Percentiles rank a stretch among this genome's conserved stretches.
These are phyloP conservation scores for Propithecus deckenii DNA, from an alignment of 2,797 vertebrate genomes.

Conservation along the genomic window DNA sequence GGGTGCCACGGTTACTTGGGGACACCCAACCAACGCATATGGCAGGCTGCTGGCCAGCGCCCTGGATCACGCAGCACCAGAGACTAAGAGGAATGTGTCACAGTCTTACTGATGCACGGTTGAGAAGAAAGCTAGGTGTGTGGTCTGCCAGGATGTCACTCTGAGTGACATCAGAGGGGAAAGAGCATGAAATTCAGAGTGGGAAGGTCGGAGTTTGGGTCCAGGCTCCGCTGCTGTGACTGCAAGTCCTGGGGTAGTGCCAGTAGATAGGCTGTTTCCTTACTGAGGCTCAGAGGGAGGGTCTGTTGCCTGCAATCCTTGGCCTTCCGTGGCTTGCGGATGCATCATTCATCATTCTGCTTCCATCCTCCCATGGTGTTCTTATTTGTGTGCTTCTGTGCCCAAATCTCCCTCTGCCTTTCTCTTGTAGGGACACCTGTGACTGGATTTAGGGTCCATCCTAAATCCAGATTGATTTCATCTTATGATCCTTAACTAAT, in stretches of 20 bases:
- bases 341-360: not conserved
- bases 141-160: not conserved
- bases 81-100: accelerated
- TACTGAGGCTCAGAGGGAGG: not conserved
- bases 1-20: not conserved
- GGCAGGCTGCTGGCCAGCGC: not conserved
- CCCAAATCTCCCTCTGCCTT: not conserved
- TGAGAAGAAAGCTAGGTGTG: not conserved
- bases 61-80: accelerated
- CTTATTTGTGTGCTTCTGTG: not conserved
- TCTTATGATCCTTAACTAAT: not conserved
- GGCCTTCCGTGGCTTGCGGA: not conserved
- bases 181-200: not conserved
- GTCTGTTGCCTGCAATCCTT: not conserved
- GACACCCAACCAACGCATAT: too few species aligned
- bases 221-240: not conserved
- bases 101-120: not conserved
- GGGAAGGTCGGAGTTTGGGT: not conserved
- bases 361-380: accelerated
- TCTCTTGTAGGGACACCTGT: not conserved
- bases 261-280: too few species aligned
- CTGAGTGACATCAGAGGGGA: not conserved
- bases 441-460: not conserved
- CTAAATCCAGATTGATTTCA: not conserved
- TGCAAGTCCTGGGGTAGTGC: not conserved